Evolutionary conservation across 2,797 vertebrate genomes (phyloP).

Genomic region (Manis crassicaudata): DNA sequence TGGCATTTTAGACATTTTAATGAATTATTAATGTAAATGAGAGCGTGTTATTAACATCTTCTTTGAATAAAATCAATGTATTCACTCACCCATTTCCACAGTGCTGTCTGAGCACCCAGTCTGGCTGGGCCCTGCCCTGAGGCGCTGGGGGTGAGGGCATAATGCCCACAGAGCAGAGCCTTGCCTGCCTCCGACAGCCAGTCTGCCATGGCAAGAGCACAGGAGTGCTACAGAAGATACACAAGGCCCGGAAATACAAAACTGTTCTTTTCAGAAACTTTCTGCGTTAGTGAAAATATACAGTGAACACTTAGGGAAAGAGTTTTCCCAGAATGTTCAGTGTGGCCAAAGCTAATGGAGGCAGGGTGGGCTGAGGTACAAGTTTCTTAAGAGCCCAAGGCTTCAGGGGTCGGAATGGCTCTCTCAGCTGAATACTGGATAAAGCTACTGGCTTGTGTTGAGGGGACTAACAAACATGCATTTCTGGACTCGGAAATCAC

Average conservation of each 20-base stretch:
- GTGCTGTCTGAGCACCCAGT: not conserved
- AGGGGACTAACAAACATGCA: fast-evolving
- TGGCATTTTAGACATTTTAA: not conserved
- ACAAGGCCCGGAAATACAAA: not conserved
- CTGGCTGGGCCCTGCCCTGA: not conserved
- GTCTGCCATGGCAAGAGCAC: fast-evolving
- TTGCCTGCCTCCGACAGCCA: not conserved
- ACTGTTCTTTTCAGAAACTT: not conserved
- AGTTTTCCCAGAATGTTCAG: not conserved
- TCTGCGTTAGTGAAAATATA: not conserved
- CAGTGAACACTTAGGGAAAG: not conserved
- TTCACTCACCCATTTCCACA: not conserved
- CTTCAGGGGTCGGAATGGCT: not conserved
- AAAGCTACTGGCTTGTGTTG: not conserved
- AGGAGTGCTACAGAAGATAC: too few species aligned
- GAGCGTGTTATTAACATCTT: not conserved
- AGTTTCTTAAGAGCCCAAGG: too few species aligned
- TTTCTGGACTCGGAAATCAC: not conserved
- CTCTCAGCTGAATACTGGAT: not conserved
- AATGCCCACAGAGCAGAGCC: fast-evolving
- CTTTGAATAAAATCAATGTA: not conserved
- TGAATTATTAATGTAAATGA: not conserved
- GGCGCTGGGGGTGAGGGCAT: fast-evolving
- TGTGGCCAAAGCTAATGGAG: not conserved
- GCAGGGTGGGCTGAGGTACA: not conserved